phyloP scores from a whole-genome alignment of 2,797 vertebrate genomes.

The Sebastes hubbsi region DNA sequence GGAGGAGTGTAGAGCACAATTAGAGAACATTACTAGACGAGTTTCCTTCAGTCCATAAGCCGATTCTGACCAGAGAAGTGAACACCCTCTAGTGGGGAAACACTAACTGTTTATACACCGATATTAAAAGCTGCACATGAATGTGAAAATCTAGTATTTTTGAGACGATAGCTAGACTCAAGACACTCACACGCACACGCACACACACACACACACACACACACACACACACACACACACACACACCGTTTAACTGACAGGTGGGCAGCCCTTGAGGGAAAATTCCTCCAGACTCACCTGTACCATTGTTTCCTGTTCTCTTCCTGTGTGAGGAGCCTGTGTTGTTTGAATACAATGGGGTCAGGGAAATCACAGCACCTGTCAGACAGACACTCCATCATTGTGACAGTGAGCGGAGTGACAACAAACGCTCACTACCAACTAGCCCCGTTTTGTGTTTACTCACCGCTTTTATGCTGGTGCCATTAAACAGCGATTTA shows the following conservation, averaged over 20 bases:
- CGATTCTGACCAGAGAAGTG: not conserved
- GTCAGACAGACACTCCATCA: slow-evolving; percentile 74
- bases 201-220: not conserved
- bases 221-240: not conserved
- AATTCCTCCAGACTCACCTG: slow-evolving; percentile 69
- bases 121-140: not conserved
- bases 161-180: not conserved
- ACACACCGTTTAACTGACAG: slow-evolving; percentile 35
- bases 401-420: slow-evolving; percentile 51
- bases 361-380: slow-evolving; percentile 71
- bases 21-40: not conserved
- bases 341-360: slow-evolving; percentile 80
- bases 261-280: slow-evolving; percentile 53
- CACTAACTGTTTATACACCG: not conserved
- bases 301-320: slow-evolving; percentile 69
- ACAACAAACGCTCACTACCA: slow-evolving; percentile 44
- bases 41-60: not conserved
- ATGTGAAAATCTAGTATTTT: not conserved
- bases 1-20: not conserved
- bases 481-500: slow-evolving; percentile 5
- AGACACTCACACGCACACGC: not conserved
- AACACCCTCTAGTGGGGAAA: slow-evolving; percentile 34
- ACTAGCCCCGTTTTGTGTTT: slow-evolving; percentile 12
- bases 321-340: slow-evolving; percentile 76
- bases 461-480: not conserved